Evolutionary conservation across 2,888 invertebrate genomes (phyloP), one percentile per base, ranked within the genome.

Genomic region (Adelognathus sp.): DNA sequence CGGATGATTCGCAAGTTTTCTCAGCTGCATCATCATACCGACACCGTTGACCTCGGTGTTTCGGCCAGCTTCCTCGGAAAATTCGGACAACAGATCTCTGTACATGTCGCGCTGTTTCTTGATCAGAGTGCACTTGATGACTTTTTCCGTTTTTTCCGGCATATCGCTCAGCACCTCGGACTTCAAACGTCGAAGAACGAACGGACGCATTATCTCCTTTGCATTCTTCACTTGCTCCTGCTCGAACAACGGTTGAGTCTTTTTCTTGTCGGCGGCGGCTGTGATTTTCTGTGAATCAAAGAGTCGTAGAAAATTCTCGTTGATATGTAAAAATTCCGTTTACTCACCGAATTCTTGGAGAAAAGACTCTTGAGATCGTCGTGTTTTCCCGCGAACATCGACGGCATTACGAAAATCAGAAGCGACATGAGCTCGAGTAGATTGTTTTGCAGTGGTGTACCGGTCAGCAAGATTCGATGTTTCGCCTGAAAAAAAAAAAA

Each of bases 361-460:
- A 98, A 98, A 85, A 98, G 93, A 84, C 94, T 95, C 90, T 97
- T 98, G 21, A 98, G 93, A 85, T 97, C 96, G 0, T 97, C 96
- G 0, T 96, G 95, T 92, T 97, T 97, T 14, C 96, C 96, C 56
- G 95, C 95, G 92, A 99, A 98, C 93, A 98, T 95, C 84, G 97
- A 95, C 0, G 98, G 98, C 98, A 99, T 98, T 27, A 98, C 97
- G 91, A 99, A 99, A 86, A 97, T 97, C 18, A 99, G 93, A 39
- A 99, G 92, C 0, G 98, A 98, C 96, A 99, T 98, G 81, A 99
- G 92, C 92, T 99, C 99, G 52, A 99, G 91, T 36, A 99, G 93
- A 91, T 98, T 99, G 92, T 99, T 99, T 92, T 99, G 99, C 2
- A 99, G 92, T 0, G 99, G 99, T 0, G 99, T 99, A 1, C 99